Base-by-base conservation (phyloP, 1,140 invertebrate species). In the Trichomalopsis sarcophagae region DNA sequence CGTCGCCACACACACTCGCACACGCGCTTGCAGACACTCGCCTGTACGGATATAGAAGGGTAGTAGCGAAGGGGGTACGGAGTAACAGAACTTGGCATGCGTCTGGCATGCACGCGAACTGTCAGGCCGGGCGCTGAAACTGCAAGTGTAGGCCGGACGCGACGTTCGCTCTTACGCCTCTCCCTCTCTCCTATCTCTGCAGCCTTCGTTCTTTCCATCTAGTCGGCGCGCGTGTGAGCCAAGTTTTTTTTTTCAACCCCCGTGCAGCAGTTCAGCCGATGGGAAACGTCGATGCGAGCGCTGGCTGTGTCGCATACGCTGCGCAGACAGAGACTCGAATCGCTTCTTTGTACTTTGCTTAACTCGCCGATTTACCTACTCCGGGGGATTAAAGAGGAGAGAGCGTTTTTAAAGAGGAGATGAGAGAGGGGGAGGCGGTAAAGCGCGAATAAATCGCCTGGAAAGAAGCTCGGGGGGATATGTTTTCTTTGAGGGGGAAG, bases 121-220 rank as follows among this genome's bases (percentile, higher is more conserved):
- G 81, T 82, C 85, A 74, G 74, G 6, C 66, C 40, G 27, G 17
- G 36, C 36, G 82, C 83, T 86, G 78, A 87, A 87, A 89, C 85
- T 86, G 85, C 82, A 85, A 89, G 88, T 86, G 85, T 86, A 86
- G 84, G 84, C 84, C 68, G 83, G 71, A 88, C 77, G 44, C 76
- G 75, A 62, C 76, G 75, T 50, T 85, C 82, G 47, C 71, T 81
- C 71, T 75, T 74, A 27, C 47, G 40, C 11, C 73, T 79, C 14
- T 55, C n/a, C 40, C 10, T 69, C 23, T 2, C 17, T 27, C 66
- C 50, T 40, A 21, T 69, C 73, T 78, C 13, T 68, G 44, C 40
- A 47, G 81, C 27, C 66, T 30, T 75, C 36, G 33, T 13, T 44
- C 21, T 75, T 36, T 77, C n/a, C 44, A 77, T 30, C 44, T 44